phyloP scores from a whole-genome alignment of 2,797 vertebrate genomes.

The Sebastes kiyomatsui region DNA sequence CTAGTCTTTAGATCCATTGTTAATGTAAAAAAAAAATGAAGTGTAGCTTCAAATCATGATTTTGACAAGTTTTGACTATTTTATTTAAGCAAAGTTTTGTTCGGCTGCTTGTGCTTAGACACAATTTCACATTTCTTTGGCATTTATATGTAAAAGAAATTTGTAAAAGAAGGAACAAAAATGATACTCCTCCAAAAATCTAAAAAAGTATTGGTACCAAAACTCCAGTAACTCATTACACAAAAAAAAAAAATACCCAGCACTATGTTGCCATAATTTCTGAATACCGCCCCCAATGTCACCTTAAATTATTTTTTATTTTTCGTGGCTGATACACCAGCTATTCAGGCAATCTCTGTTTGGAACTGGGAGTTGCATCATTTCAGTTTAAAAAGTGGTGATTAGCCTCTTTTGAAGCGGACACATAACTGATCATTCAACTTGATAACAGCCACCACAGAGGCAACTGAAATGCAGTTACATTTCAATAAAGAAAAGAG shows the following conservation, averaged over 20 bases:
- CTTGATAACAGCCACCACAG: background rate
- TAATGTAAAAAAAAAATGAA: background rate
- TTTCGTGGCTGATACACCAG: background rate
- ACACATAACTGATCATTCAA: background rate
- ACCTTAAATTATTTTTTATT: background rate
- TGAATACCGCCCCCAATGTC: background rate
- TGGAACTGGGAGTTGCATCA: background rate
- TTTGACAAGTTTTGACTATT: background rate
- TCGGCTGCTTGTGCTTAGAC: background rate
- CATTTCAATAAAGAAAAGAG: slow-evolving; percentile 5
- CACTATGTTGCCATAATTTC: background rate
- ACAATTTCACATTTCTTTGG: background rate
- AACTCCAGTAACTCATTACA: background rate
- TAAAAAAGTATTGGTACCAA: background rate
- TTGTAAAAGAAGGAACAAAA: background rate
- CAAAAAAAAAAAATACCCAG: too few relatives aligned
- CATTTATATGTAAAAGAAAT: background rate
- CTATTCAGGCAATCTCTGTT: background rate
- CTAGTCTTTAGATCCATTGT: too few relatives aligned
- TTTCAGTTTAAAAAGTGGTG: slow-evolving; percentile 9
- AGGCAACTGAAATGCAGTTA: slow-evolving; percentile 1
- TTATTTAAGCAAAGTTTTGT: background rate
- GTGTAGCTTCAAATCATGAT: background rate
- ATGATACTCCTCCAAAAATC: background rate
- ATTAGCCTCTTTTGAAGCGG: background rate